Base-by-base conservation (phyloP, 1,140 invertebrate genomes). In the Aphidius ervi region DNA sequence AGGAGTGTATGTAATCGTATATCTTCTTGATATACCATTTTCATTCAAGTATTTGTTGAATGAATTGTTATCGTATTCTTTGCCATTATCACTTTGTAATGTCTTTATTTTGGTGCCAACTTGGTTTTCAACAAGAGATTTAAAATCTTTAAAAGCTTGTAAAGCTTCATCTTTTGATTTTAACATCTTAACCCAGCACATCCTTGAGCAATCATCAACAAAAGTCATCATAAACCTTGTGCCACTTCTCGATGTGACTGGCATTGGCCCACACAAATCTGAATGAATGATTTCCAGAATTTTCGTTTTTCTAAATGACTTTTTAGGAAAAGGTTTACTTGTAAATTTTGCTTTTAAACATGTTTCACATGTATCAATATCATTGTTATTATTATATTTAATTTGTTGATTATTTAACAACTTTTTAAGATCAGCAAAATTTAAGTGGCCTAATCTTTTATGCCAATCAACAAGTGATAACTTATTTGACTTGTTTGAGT, bases 251-350 rank as follows among this genome's bases (percentile, higher is more conserved):
- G 72, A 75, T 41, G 10, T 53, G 8, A 66, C 58, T 37, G 72
- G 64, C 70, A 80, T 74, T 16, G 74, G 78, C 16, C 78, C 79
- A 70, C 56, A 74, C 5, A 81, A 48, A 63, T 82, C 78, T 0
- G 71, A 71, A 61, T 80, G 75, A 46, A 72, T 59, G 16, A 73
- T 47, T 61, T 76, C 67, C 42, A 69, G 61, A 40, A 59, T 23
- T 37, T 53, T 40, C 2, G 46, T 56, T 43, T 60, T 20, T 56
- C 60, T 59, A 52, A 65, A 58, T 20, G 49, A 40, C 54, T 46
- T 61, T 9, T 41, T 56, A 20, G 46, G 56, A 48, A 72, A 69
- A 7, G 64, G 58, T 9, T 41, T 41, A 59, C 61, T 60, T 40
- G 59, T 60, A 31, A 61, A 55, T 66, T 73, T 70, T 23, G 66